A percentile compares a stretch with the other conserved stretches of the same genome.
These are phyloP conservation scores for Azorinus chamasolen DNA, from an alignment of 2,888 invertebrate species.

Conservation along the genomic window DNA sequence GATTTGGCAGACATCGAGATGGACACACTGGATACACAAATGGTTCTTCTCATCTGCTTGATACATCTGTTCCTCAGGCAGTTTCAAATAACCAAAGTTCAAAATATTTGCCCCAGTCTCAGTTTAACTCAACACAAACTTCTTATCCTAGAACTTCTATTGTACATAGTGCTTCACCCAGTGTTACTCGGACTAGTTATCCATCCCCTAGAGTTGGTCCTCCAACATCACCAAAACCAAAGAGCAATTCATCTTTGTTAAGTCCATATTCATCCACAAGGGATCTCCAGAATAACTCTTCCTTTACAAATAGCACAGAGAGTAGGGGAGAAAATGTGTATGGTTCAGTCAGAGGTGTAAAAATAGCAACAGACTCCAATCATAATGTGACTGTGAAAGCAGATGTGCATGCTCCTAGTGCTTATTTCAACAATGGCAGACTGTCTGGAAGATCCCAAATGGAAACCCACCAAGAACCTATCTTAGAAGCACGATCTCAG, in stretches of 20 bases:
- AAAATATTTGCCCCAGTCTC: too few species aligned
- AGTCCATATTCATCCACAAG: neutral
- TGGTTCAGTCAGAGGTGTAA: constrained; percentile 45
- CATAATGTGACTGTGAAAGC: constrained; percentile 38
- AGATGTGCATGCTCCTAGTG: constrained; percentile 30
- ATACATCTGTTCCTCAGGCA: too few species aligned
- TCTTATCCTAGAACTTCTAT: too few species aligned
- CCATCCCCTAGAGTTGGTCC: too few species aligned
- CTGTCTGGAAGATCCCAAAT: neutral
- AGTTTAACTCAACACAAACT: too few species aligned
- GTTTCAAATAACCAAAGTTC: too few species aligned
- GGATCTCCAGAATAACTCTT: constrained; percentile 30
- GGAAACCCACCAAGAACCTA: too few species aligned
- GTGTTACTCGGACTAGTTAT: neutral
- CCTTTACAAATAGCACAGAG: neutral
- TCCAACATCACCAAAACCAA: constrained; percentile 49
- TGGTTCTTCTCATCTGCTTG: too few species aligned
- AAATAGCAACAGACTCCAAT: constrained; percentile 32
- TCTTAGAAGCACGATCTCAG: constrained; percentile 54
- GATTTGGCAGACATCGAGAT: too few species aligned
- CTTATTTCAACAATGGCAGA: constrained; percentile 18
- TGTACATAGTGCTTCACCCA: neutral
- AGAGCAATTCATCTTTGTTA: neutral
- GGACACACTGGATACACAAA: too few species aligned
- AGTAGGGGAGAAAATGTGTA: constrained; percentile 20